Evolutionary conservation across 2,113 vertebrate genomes (phyloP).

Genomic region (Cavia aperea): DNA sequence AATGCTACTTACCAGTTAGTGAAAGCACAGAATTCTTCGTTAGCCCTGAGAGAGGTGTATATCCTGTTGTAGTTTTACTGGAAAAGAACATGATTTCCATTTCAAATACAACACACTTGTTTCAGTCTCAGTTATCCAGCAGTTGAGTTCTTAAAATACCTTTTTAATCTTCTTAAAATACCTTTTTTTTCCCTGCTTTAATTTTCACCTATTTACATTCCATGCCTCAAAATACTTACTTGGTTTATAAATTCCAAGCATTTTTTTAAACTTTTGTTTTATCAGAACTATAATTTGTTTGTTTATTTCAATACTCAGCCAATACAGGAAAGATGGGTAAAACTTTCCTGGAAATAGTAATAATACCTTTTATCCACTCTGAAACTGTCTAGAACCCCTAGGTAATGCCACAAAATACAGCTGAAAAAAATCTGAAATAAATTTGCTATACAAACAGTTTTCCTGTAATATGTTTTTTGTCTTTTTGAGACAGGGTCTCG

Average conservation of each 20-base stretch:
- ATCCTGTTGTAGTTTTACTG: constrained; percentile 76
- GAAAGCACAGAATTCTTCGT: constrained; percentile 75
- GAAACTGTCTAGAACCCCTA: neutral
- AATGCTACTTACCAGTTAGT: constrained; percentile 76
- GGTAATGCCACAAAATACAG: neutral
- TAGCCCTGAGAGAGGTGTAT: constrained; percentile 68
- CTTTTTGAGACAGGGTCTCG: no score
- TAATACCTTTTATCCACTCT: neutral
- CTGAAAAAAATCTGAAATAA: neutral
- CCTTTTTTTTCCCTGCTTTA: neutral
- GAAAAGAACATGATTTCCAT: constrained; percentile 51
- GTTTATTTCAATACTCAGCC: neutral
- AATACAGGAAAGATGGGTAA: neutral
- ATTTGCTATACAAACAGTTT: neutral
- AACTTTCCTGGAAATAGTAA: neutral
- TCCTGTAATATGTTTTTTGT: neutral
- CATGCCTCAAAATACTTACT: neutral
- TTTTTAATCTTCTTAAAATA: neutral
- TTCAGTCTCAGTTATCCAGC: neutral
- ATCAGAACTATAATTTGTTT: neutral
- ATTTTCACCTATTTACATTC: neutral
- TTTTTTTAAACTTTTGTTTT: neutral
- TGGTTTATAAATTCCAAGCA: neutral
- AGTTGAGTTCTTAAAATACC: neutral
- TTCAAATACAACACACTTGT: constrained; percentile 27